Evolutionary conservation across 2,888 invertebrate species (phyloP).

Genomic region (Thumatha senex): DNA sequence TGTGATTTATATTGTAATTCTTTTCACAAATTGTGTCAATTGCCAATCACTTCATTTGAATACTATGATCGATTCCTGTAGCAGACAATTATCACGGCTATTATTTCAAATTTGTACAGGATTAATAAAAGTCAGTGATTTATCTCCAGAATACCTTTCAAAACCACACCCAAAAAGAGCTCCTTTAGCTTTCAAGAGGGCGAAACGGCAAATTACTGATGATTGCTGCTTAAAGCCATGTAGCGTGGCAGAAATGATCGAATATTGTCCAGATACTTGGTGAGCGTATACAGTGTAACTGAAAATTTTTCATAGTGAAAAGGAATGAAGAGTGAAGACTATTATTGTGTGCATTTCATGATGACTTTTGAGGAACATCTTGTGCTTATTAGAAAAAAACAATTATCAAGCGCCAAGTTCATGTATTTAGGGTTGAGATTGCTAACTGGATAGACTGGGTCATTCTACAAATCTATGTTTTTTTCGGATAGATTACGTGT

Average conservation of each 20-base stretch:
- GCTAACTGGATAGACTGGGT: constrained; percentile 15
- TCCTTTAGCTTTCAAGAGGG: constrained; percentile 48
- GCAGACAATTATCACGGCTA: constrained; percentile 49
- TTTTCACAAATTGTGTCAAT: constrained; percentile 47
- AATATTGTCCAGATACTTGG: constrained; percentile 71
- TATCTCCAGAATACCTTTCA: constrained; percentile 44
- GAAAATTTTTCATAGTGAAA: constrained; percentile 21
- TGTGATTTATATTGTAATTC: constrained; percentile 47
- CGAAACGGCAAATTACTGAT: constrained; percentile 57
- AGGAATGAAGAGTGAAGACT: constrained; percentile 18
- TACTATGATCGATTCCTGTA: constrained; percentile 56
- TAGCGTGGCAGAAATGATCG: constrained; percentile 59
- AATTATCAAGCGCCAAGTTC: background rate
- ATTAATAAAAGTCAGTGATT: constrained; percentile 43
- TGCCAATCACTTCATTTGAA: constrained; percentile 42
- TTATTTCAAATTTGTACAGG: constrained; percentile 61
- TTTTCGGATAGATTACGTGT: no score
- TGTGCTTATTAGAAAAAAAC: constrained; percentile 11
- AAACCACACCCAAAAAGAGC: constrained; percentile 56
- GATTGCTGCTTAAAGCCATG: constrained; percentile 66
- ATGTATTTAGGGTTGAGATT: constrained; percentile 9
- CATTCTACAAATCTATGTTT: constrained; percentile 11
- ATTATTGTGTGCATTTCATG: constrained; percentile 14
- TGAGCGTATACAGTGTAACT: constrained; percentile 36
- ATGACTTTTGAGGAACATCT: constrained; percentile 17